phyloP scores from a whole-genome alignment of 2,888 invertebrate species.

The Ormyrus nitidulus region DNA sequence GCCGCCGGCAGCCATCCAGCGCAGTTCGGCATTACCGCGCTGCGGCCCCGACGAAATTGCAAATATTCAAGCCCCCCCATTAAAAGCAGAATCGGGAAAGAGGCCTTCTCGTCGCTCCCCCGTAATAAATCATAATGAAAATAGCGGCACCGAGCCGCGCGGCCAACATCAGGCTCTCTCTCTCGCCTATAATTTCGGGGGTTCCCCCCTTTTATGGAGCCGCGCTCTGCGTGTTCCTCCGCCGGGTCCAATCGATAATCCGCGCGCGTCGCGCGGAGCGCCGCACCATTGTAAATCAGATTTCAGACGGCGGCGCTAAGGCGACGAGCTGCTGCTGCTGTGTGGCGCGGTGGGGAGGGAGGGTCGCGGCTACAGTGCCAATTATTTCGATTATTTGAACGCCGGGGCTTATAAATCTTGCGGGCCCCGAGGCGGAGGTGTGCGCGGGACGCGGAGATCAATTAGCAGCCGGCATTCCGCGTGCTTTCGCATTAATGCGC shows the following conservation, averaged over 20 bases:
- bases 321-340: conserved; percentile 24
- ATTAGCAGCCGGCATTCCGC: conserved; percentile 8
- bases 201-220: not conserved
- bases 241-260: conserved; percentile 47
- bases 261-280: not conserved
- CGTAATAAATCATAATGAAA: conserved; percentile 55
- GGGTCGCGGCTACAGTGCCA: not conserved
- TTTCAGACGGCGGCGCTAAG: conserved; percentile 2
- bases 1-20: not conserved
- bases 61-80: conserved; percentile 49
- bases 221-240: not conserved
- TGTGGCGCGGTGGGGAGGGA: not conserved
- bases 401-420: conserved; percentile 2
- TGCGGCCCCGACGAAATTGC: conserved; percentile 40
- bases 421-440: not conserved
- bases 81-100: conserved; percentile 50
- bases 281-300: conserved; percentile 49
- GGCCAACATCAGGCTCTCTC: conserved; percentile 10
- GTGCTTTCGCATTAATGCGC: conserved; percentile 25
- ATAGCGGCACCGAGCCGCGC: conserved; percentile 6
- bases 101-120: conserved; percentile 23
- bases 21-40: not conserved
- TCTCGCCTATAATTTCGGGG: conserved; percentile 28
- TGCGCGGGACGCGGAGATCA: not conserved
- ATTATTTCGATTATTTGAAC: conserved; percentile 38